These are phyloP conservation scores for Disparrhopalites patrizii DNA, from an alignment of 2,888 invertebrate genomes.

Conservation along the genomic window DNA sequence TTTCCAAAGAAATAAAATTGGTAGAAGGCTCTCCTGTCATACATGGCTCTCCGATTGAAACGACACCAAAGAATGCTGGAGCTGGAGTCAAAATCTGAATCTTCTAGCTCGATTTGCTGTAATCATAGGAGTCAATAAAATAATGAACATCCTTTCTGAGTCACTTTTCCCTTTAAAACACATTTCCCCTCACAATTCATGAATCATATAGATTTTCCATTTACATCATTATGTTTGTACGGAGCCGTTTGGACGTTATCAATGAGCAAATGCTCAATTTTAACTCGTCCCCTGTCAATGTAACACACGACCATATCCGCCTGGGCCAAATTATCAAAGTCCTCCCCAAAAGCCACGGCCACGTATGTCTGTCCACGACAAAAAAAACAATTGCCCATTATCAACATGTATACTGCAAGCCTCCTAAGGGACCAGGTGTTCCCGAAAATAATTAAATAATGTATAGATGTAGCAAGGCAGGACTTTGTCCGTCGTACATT, in stretches of 20 bases:
- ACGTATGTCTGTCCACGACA: constrained; percentile 34
- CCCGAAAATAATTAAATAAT: too few relatives aligned
- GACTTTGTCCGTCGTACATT: constrained; percentile 23
- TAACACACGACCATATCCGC: constrained; percentile 46
- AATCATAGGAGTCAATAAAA: background rate
- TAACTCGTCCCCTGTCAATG: constrained; percentile 38
- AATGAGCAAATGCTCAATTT: constrained; percentile 41
- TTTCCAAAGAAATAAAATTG: constrained; percentile 42
- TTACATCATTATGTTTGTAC: constrained; percentile 40
- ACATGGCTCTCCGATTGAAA: constrained; percentile 36
- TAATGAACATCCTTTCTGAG: too few relatives aligned
- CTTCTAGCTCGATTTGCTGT: constrained; percentile 37
- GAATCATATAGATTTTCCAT: too few relatives aligned
- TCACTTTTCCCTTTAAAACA: too few relatives aligned
- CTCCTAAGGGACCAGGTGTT: too few relatives aligned
- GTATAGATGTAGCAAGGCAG: too few relatives aligned
- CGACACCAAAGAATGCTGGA: constrained; percentile 46
- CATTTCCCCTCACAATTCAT: too few relatives aligned
- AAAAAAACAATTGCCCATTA: background rate
- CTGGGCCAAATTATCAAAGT: constrained; percentile 39
- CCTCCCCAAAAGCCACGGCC: constrained; percentile 45
- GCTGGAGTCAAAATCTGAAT: constrained; percentile 39
- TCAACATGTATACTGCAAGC: background rate
- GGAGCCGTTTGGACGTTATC: constrained; percentile 36
- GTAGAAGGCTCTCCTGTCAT: constrained; percentile 35